Conservation (phyloP, 2,113 vertebrate genomes). For the Parotia lawesii region DNA sequence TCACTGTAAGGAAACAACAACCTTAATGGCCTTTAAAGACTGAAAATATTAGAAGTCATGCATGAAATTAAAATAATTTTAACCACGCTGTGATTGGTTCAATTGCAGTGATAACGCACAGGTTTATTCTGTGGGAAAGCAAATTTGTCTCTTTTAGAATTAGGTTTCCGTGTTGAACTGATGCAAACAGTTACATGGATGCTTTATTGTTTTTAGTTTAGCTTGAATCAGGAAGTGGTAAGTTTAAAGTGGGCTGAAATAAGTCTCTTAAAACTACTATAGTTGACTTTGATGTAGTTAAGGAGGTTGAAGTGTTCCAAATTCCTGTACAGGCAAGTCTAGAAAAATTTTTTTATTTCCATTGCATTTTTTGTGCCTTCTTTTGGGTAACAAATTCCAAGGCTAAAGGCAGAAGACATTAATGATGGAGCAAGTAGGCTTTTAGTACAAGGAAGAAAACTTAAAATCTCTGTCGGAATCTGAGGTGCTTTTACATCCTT, state of each 20-base stretch:
- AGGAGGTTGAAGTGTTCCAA: neutral
- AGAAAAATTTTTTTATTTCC: neutral
- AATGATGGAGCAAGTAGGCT: neutral
- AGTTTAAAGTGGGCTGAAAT: neutral
- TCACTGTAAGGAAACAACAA: neutral
- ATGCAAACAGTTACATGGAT: neutral
- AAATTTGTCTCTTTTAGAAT: neutral
- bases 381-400: neutral
- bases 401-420: neutral
- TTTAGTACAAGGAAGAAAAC: neutral
- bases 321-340: neutral
- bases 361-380: neutral
- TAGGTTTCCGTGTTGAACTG: neutral
- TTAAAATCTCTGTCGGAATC: neutral
- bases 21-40: neutral
- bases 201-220: neutral
- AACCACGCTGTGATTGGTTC: neutral
- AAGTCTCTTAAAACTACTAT: neutral
- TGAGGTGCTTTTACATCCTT: neutral
- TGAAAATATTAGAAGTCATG: neutral
- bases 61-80: neutral
- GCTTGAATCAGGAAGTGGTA: neutral
- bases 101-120: neutral
- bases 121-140: neutral
- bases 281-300: neutral